phyloP scores from a whole-genome alignment of 1,140 invertebrate genomes.

The Aporrectodea caliginosa region DNA sequence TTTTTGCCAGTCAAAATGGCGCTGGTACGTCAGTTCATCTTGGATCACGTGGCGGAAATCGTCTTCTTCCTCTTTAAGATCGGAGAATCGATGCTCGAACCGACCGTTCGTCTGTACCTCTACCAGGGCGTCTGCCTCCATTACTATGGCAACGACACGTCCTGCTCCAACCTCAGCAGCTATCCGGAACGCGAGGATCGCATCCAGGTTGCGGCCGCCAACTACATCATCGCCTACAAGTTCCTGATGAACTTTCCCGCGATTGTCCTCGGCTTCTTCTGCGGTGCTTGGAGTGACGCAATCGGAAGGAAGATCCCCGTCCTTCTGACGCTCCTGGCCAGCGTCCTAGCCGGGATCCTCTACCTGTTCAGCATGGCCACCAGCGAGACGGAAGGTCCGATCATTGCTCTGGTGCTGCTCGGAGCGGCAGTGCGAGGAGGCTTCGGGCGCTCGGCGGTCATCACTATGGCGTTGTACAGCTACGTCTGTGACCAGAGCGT shows the following conservation, averaged over 20 bases:
- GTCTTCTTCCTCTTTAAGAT: conserved; percentile 53
- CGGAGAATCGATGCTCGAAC: conserved; percentile 52
- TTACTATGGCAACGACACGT: conserved; percentile 4
- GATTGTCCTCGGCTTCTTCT: conserved; percentile 49
- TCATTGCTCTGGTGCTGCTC: conserved; percentile 39
- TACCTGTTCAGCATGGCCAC: conserved; percentile 44
- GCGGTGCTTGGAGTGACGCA: conserved; percentile 53
- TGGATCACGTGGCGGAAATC: conserved; percentile 19
- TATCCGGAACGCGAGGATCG: conserved; percentile 12
- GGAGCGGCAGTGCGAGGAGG: conserved; percentile 46
- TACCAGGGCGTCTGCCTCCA: conserved; percentile 46
- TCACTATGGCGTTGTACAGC: conserved; percentile 55
- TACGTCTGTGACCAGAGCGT: conserved; percentile 47
- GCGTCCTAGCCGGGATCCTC: conserved; percentile 44
- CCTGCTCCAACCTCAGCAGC: conserved; percentile 20
- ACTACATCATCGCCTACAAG: conserved; percentile 47
- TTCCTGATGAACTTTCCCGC: conserved; percentile 52
- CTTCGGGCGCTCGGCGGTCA: conserved; percentile 51
- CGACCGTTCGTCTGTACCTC: conserved; percentile 48
- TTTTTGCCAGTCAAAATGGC: not conserved
- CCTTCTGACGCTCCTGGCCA: conserved; percentile 50
- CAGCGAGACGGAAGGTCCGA: conserved; percentile 24
- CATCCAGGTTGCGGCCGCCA: conserved; percentile 43
- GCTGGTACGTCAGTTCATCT: not conserved
- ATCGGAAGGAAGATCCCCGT: conserved; percentile 43